Base-by-base conservation (phyloP, 2,797 vertebrate genomes). In the Microcaecilia unicolor region DNA sequence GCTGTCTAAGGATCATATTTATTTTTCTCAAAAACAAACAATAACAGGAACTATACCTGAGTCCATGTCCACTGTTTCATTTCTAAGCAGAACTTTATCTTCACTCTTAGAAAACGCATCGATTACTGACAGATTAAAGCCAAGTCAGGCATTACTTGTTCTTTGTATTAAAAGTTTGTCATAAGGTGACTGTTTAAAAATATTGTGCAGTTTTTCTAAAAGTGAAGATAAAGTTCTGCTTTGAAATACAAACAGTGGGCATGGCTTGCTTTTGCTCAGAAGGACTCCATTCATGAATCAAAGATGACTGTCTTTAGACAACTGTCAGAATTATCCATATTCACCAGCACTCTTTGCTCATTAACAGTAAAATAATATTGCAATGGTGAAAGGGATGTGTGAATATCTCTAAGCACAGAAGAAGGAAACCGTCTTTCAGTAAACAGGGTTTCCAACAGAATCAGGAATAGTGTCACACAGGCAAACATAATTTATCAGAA, bases 401-500 rank as follows among this genome's bases (percentile, higher is more conserved):
- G 25, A 13, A 23, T 12, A 25, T 5, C 29, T 3, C 33, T 29
- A 40, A 21, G 15, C 35, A 3, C 13, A 4, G 17, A 46, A 31
- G 6, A 37, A 34, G 53, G 34, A 29, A 51, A 33, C 28, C 22
- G 8, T 36, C 11, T 10, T 51, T 42, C 32, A 46, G 36, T 18
- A 23, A 8, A 1, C 7, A 40, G 34, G 2, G 18, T 35, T 44
- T 41, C 49, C 43, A n/a, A n/a, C n/a, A n/a, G n/a, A n/a, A n/a
- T n/a, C n/a, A n/a, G n/a, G n/a, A n/a, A 33, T 28, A 13, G 37
- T 37, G 15, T 46, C 15, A 9, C 9, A 48, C 26, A 41, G 42
- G 38, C 30, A 28, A 4, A 4, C 14, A 7, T n/a, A n/a, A n/a
- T 24, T 36, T 22, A 15, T 22, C 44, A 32, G 4, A 1, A 29